Percentiles rank a stretch among this genome's conserved stretches.
Conservation (phyloP, 53 echinoderm and acorn worm genomes). For the Henricia sp. region DNA sequence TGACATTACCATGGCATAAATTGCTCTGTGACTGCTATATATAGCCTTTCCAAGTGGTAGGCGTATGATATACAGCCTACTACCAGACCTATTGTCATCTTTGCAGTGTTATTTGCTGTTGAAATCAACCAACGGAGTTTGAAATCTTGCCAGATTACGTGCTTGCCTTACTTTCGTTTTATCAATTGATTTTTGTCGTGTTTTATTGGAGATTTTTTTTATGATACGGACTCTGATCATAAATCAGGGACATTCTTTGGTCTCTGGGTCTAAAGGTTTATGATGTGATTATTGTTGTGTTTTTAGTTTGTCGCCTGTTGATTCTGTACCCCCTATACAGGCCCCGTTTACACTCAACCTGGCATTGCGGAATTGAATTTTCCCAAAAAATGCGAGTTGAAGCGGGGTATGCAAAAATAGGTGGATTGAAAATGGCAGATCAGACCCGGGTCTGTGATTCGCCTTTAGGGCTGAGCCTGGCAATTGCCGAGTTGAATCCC, state of each 20-base stretch:
- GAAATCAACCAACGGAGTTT: slow-evolving; percentile 30
- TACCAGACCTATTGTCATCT: slow-evolving; percentile 29
- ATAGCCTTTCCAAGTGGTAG: slow-evolving; percentile 19
- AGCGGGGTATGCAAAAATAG: too few relatives aligned
- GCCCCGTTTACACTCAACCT: too few relatives aligned
- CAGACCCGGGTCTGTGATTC: too few relatives aligned
- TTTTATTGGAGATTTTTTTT: not conserved
- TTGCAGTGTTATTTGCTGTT: slow-evolving; percentile 23
- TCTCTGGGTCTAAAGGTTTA: not conserved
- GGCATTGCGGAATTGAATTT: too few relatives aligned
- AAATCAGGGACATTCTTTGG: not conserved
- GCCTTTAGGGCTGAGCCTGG: too few relatives aligned
- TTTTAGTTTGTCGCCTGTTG: too few relatives aligned
- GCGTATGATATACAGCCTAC: slow-evolving; percentile 13
- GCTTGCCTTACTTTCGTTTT: slow-evolving; percentile 51
- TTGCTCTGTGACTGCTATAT: slow-evolving; percentile 19
- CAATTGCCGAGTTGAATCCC: too few relatives aligned
- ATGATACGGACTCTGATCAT: not conserved
- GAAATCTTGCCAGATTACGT: slow-evolving; percentile 51
- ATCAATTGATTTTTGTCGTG: not conserved
- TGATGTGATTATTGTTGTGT: too few relatives aligned
- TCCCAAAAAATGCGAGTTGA: too few relatives aligned
- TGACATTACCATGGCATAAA: not conserved
- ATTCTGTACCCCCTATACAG: too few relatives aligned
- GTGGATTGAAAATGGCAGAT: too few relatives aligned